A percentile compares a stretch with the other conserved stretches of the same genome.
Conservation (phyloP, 2,797 vertebrate genomes). For the Steatocranus sp. region DNA sequence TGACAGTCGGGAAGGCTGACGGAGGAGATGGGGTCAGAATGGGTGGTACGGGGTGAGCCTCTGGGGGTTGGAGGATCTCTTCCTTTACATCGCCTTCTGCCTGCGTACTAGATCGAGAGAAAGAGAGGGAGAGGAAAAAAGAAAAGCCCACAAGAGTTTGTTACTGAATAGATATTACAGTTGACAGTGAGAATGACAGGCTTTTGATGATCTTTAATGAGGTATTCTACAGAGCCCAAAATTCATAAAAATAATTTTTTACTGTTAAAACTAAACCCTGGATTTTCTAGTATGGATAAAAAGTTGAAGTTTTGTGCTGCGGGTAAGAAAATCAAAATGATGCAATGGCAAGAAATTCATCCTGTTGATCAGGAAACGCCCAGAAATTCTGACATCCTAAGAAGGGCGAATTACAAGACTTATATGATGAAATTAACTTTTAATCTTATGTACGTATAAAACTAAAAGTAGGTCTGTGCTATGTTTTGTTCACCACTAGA, state of each 20-base stretch:
- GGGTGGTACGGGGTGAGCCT: slow-evolving; percentile 93
- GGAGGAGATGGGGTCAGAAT: slow-evolving; percentile 96
- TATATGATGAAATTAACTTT: slow-evolving; percentile 3
- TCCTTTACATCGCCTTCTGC: slow-evolving; percentile 92
- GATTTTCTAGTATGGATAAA: not conserved
- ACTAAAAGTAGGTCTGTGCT: not conserved
- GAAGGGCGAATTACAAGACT: not conserved
- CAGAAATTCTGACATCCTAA: not conserved
- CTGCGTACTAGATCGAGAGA: slow-evolving; percentile 77
- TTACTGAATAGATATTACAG: not conserved
- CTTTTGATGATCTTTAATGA: not conserved
- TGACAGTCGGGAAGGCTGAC: slow-evolving; percentile 93
- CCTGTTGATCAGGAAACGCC: not conserved
- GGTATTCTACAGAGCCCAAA: not conserved
- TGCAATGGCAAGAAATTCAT: slow-evolving; percentile 14
- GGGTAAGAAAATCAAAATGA: not conserved
- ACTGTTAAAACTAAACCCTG: not conserved
- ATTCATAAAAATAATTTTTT: not conserved
- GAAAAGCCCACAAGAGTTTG: not conserved
- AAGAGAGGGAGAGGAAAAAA: not conserved
- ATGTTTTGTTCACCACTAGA: slow-evolving; percentile 34
- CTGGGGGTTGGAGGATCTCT: slow-evolving; percentile 96
- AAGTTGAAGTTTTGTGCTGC: not conserved
- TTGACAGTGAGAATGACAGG: accelerated
- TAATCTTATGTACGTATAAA: not conserved